These are phyloP conservation scores for Gila robusta DNA, from an alignment of 2,797 vertebrate species.

Conservation along the genomic window DNA sequence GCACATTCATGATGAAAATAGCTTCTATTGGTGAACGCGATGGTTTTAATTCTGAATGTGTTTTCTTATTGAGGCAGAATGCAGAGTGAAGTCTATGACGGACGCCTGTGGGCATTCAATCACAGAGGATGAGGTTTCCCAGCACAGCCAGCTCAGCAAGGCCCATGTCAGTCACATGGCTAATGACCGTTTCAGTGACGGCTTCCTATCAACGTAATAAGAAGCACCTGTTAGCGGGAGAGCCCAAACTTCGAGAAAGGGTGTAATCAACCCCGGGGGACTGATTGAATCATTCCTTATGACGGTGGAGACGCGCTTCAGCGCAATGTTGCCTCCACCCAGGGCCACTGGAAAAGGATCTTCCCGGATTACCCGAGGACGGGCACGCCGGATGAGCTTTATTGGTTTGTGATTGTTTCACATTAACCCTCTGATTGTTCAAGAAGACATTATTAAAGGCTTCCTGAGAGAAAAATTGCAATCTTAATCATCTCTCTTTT, in stretches of 20 bases:
- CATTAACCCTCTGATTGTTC: slow-evolving; percentile 83
- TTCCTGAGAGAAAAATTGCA: slow-evolving; percentile 76
- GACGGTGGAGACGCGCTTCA: slow-evolving; percentile 79
- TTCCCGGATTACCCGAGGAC: slow-evolving; percentile 75
- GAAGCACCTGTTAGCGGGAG: slow-evolving; percentile 77
- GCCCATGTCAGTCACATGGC: slow-evolving; percentile 69
- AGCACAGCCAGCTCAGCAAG: slow-evolving; percentile 57
- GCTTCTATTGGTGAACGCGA: slow-evolving; percentile 65
- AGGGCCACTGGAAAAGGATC: slow-evolving; percentile 74
- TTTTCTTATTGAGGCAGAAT: slow-evolving; percentile 56
- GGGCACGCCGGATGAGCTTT: slow-evolving; percentile 73
- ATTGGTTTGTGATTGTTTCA: slow-evolving; percentile 83
- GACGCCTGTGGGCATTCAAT: slow-evolving; percentile 68
- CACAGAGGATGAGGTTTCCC: slow-evolving; percentile 60
- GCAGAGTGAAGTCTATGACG: slow-evolving; percentile 64
- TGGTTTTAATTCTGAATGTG: slow-evolving; percentile 69
- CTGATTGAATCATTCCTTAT: slow-evolving; percentile 82
- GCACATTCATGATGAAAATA: slow-evolving; percentile 67
- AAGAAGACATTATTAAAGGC: slow-evolving; percentile 79
- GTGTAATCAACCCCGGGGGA: slow-evolving; percentile 82
- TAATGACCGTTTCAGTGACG: slow-evolving; percentile 74
- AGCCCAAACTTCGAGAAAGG: slow-evolving; percentile 62
- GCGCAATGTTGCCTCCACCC: slow-evolving; percentile 67
- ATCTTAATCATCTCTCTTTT: slow-evolving; percentile 73
- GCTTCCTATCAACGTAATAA: slow-evolving; percentile 80